Evolutionary conservation across 2,888 invertebrate species (phyloP).

Genomic region (Eurytoma adleriae): DNA sequence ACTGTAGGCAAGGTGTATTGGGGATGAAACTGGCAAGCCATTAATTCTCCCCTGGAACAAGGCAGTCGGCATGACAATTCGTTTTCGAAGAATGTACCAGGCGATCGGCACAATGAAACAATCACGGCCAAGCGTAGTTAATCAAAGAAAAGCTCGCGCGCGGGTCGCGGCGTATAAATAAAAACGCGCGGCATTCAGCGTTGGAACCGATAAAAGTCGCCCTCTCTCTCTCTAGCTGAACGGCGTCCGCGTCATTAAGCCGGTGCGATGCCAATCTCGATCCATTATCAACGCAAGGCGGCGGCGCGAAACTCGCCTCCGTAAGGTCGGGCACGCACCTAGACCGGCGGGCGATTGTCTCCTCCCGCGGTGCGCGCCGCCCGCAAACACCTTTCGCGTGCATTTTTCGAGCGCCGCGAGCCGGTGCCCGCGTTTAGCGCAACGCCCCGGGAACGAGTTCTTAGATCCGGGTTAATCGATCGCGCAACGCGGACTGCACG

Average conservation of each 20-base stretch:
- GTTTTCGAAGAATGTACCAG: too few species aligned
- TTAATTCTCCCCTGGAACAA: too few species aligned
- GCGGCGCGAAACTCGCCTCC: not conserved
- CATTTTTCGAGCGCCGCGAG: conserved; percentile 35
- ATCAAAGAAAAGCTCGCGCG: too few species aligned
- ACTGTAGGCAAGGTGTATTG: too few species aligned
- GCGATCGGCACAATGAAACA: too few species aligned
- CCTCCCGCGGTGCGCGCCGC: conserved; percentile 13
- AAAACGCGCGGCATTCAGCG: too few species aligned
- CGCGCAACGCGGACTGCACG: conserved; percentile 29
- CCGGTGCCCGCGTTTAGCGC: conserved; percentile 29
- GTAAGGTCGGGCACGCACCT: not conserved
- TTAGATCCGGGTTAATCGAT: conserved; percentile 59
- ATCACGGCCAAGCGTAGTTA: too few species aligned
- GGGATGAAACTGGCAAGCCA: too few species aligned
- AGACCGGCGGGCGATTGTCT: not conserved
- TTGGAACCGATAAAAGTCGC: not conserved
- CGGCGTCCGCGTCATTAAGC: not conserved
- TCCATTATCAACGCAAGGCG: not conserved
- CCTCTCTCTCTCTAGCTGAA: not conserved
- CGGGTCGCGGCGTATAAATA: too few species aligned
- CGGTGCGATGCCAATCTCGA: not conserved
- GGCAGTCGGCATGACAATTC: too few species aligned
- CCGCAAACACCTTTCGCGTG: not conserved
- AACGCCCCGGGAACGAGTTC: conserved; percentile 44